These are phyloP conservation scores for Cryptophagus acutangulus DNA, from an alignment of 2,888 invertebrate species.

Conservation along the genomic window DNA sequence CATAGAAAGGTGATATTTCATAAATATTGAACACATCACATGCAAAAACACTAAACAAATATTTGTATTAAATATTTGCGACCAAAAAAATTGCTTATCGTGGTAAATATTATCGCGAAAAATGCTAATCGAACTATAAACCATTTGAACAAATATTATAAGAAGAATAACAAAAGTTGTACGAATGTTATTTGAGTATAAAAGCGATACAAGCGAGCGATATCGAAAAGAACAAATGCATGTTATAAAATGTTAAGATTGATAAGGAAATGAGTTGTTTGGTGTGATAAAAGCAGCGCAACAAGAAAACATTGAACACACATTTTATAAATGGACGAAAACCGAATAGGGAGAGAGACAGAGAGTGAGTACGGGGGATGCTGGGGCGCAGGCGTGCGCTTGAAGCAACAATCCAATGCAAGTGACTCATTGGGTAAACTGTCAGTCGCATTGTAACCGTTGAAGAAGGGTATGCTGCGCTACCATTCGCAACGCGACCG, in stretches of 20 bases:
- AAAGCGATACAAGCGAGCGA: too few species aligned
- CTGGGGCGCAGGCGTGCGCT: conserved; percentile 25
- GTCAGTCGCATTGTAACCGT: conserved; percentile 36
- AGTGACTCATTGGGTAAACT: conserved; percentile 27
- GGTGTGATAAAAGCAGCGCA: conserved; percentile 26
- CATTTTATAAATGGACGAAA: conserved; percentile 3
- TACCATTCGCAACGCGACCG: conserved; percentile 24
- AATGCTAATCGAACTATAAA: too few species aligned
- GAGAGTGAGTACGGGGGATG: conserved; percentile 7
- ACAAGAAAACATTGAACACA: conserved; percentile 27
- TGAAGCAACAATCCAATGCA: conserved; percentile 33
- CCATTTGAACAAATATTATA: too few species aligned
- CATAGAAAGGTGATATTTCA: too few species aligned
- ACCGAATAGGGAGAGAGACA: background rate
- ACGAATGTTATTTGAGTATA: too few species aligned
- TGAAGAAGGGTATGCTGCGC: conserved; percentile 30
- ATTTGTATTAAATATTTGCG: too few species aligned
- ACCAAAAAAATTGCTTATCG: too few species aligned
- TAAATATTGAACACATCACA: too few species aligned
- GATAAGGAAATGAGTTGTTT: conserved; percentile 33
- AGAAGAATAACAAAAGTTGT: too few species aligned
- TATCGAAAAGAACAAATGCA: conserved; percentile 30
- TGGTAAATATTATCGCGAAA: too few species aligned
- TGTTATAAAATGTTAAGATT: conserved; percentile 33
- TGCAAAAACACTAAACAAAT: too few species aligned